Percentiles rank a stretch among this genome's conserved stretches.
phyloP scores from a whole-genome alignment of 2,888 invertebrate genomes.

The Dicycla oo region DNA sequence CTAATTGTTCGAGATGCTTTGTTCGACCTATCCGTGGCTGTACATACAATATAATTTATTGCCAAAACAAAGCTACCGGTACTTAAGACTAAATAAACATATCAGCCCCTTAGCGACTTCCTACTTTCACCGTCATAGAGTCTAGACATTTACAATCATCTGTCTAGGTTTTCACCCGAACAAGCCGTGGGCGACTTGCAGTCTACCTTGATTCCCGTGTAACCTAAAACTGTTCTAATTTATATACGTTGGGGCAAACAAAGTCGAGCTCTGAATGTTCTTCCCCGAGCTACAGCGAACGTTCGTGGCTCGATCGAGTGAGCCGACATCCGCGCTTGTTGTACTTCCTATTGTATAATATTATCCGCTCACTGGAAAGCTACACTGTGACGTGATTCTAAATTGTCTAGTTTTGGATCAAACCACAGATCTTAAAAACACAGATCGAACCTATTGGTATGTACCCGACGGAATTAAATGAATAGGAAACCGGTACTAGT shows the following conservation, averaged over 20 bases:
- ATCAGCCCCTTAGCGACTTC: neutral
- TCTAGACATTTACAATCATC: neutral
- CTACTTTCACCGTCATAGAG: neutral
- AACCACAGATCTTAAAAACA: too few relatives aligned
- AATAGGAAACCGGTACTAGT: neutral
- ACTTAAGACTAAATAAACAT: neutral
- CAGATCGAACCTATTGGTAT: neutral
- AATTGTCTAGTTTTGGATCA: neutral
- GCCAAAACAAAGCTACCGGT: neutral
- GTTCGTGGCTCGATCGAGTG: neutral
- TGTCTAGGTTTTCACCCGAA: neutral
- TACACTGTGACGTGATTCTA: too few relatives aligned
- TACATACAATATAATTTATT: neutral
- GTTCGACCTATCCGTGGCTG: neutral
- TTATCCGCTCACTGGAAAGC: slow-evolving; percentile 4
- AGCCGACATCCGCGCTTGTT: neutral
- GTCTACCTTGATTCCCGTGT: neutral
- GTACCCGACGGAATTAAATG: neutral
- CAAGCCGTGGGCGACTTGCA: neutral
- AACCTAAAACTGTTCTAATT: neutral
- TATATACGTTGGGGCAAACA: neutral
- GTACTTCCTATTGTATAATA: neutral
- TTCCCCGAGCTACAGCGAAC: neutral
- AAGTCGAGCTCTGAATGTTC: slow-evolving; percentile 1
- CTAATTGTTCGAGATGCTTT: neutral